Percentiles rank a stretch among this genome's conserved stretches.
Evolutionary conservation across 2,113 vertebrate species (phyloP).

Genomic region (Ptilorrhoa leucosticta): DNA sequence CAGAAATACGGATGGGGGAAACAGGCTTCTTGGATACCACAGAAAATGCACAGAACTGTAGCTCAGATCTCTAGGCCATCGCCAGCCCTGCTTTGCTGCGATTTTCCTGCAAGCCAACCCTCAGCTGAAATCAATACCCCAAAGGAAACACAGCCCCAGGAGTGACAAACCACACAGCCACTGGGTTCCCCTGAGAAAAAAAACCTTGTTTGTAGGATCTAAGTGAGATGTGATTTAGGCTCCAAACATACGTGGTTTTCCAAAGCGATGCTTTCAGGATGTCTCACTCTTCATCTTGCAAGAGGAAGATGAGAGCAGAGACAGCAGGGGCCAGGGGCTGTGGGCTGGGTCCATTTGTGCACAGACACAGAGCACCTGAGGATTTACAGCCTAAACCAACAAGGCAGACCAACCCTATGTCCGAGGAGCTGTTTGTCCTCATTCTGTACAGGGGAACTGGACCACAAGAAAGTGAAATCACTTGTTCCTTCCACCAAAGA

Average conservation of each 20-base stretch:
- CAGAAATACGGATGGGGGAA: fast-evolving
- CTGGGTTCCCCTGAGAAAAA: not conserved
- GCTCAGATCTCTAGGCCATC: fast-evolving
- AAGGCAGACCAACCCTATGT: not conserved
- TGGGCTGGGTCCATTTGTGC: not conserved
- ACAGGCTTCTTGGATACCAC: not conserved
- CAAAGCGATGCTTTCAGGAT: not conserved
- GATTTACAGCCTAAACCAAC: not conserved
- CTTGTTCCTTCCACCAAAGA: not conserved
- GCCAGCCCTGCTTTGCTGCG: not conserved
- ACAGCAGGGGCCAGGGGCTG: not conserved
- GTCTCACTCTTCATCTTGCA: not conserved
- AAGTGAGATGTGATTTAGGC: not conserved
- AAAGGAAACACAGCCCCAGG: not conserved
- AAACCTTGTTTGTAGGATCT: not conserved
- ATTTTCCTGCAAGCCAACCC: not conserved
- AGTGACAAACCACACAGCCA: not conserved
- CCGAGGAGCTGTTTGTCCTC: not conserved
- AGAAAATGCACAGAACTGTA: not conserved
- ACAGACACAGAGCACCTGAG: not conserved
- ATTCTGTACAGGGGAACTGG: not conserved
- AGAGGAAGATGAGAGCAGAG: not conserved
- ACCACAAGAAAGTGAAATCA: not conserved
- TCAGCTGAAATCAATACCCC: not conserved
- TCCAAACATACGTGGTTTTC: not conserved